These are phyloP conservation scores for Chymomyza amoena DNA, from an alignment of 2,888 invertebrate genomes.

Conservation along the genomic window DNA sequence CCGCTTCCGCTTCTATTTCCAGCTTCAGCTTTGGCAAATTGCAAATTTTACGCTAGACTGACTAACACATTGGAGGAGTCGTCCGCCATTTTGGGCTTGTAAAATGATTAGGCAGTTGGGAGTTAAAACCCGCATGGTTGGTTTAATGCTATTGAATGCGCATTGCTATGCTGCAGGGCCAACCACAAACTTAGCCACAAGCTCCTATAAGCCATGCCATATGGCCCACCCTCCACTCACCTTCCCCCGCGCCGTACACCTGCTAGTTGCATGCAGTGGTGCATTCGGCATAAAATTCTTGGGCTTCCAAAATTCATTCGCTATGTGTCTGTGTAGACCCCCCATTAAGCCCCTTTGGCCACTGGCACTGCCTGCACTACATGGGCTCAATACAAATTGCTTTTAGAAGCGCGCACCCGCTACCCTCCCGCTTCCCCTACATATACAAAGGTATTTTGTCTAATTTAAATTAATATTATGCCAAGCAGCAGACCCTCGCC, in stretches of 20 bases:
- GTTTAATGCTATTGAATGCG: background rate
- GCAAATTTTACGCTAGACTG: constrained; percentile 49
- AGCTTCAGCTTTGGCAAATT: constrained; percentile 37
- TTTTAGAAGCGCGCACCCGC: constrained; percentile 20
- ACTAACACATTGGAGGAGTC: background rate
- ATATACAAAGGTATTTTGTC: constrained; percentile 40
- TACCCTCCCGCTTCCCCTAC: constrained; percentile 1
- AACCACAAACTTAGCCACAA: constrained; percentile 36
- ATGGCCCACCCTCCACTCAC: constrained; percentile 1
- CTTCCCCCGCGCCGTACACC: background rate
- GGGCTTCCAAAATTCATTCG: no score
- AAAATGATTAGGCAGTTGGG: constrained; percentile 46
- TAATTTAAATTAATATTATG: constrained; percentile 74
- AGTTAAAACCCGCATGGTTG: background rate
- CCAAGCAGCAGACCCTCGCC: constrained; percentile 36
- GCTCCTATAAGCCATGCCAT: constrained; percentile 12
- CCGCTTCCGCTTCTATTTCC: constrained; percentile 27
- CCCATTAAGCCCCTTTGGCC: no score
- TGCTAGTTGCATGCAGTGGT: background rate
- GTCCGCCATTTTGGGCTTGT: constrained; percentile 18
- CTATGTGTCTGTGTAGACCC: no score
- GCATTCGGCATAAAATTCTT: no score
- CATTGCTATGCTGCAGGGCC: background rate
- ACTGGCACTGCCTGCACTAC: no score
- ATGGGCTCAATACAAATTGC: constrained; percentile 26